phyloP scores from a whole-genome alignment of 2,888 invertebrate species.

The Nudaria mundana region DNA sequence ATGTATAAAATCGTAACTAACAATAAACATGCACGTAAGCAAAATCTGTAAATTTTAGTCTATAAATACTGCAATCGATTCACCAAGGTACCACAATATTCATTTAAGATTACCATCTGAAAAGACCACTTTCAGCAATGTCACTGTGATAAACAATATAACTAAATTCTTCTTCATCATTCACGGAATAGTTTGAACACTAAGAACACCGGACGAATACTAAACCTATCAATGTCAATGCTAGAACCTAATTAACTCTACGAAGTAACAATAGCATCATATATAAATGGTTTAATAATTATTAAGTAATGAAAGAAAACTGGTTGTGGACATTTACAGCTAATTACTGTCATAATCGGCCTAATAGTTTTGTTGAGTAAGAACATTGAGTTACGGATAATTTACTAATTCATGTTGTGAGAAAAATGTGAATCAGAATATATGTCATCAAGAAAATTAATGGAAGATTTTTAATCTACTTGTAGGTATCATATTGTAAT shows the following conservation, averaged over 20 bases:
- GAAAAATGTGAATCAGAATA: no score
- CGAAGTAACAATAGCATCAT: conserved; percentile 17
- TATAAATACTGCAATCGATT: no score
- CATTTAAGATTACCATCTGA: conserved; percentile 25
- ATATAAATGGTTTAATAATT: conserved; percentile 49
- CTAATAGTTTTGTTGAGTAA: conserved; percentile 39
- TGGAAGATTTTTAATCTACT: no score
- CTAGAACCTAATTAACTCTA: conserved; percentile 22
- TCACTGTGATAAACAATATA: conserved; percentile 13
- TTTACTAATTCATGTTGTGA: no score
- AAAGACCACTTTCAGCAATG: conserved; percentile 8
- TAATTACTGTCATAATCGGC: conserved; percentile 46
- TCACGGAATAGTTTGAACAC: conserved; percentile 10
- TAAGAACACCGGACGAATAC: background rate
- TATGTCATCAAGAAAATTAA: no score
- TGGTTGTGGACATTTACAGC: conserved; percentile 46
- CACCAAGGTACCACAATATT: no score
- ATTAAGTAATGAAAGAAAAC: conserved; percentile 41
- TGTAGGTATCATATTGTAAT: no score
- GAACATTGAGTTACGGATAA: conserved; percentile 11
- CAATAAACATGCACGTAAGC: background rate
- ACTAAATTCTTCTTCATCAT: conserved; percentile 18
- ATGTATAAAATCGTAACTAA: background rate
- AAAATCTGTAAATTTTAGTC: conserved; percentile 1
- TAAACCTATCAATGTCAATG: conserved; percentile 22